Conservation (phyloP, 2,113 vertebrate species). For the Callipepla californica region DNA sequence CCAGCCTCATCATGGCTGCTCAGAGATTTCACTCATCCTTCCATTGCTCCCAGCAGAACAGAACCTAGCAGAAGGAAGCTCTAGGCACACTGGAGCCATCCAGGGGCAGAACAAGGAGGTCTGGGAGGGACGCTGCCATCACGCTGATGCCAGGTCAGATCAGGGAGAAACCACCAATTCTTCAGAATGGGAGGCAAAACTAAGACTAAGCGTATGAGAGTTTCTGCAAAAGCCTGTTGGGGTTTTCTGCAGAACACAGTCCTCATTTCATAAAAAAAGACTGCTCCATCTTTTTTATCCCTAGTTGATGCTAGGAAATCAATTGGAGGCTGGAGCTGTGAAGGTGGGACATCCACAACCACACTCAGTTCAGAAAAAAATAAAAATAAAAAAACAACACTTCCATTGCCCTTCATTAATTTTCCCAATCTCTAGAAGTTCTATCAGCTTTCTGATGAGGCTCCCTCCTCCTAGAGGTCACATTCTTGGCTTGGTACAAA, state of each 20-base stretch:
- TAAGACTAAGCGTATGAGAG: not conserved
- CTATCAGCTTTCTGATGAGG: not conserved
- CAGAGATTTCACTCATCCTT: not conserved
- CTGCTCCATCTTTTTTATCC: not conserved
- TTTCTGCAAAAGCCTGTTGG: not conserved
- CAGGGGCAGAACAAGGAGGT: not conserved
- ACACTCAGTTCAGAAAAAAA: not conserved
- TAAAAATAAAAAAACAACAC: not conserved
- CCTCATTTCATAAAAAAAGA: not conserved
- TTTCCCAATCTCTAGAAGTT: not conserved
- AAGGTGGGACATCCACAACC: not conserved
- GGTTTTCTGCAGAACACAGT: not conserved
- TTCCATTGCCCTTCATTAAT: not conserved
- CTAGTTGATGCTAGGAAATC: not conserved
- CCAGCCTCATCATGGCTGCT: accelerated
- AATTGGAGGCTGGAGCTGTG: not conserved
- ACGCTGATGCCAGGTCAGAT: not conserved
- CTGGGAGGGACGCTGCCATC: not conserved
- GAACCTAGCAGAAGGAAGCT: not conserved
- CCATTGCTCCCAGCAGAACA: not conserved
- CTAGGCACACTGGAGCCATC: not conserved
- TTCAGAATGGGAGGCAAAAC: not conserved
- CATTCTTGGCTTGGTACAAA: not conserved
- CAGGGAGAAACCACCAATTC: not conserved
- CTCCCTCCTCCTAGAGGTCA: not conserved